Evolutionary conservation across 2,888 invertebrate genomes (phyloP), one percentile per base, ranked within the genome.

Genomic region (Phortica magna): DNA sequence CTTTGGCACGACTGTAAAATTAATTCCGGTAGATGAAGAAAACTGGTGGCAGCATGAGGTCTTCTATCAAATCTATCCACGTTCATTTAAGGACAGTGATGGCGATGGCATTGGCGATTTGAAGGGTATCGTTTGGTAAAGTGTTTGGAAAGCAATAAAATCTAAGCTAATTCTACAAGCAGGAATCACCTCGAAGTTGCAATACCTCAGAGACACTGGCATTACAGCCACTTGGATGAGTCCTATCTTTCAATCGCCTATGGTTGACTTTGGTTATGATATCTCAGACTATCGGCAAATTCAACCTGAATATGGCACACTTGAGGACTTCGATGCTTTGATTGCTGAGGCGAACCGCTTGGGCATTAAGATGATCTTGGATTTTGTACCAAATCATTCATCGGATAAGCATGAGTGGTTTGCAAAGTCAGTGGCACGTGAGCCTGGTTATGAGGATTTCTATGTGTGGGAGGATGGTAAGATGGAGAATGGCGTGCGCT

Each of bases 351-450:
- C 94, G 6, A 92, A 92, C 17, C 75, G 80, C 76, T 75, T 84
- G 42, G 82, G 80, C 31, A 77, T 79, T 41, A 70, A 77, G 89
- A 89, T 94, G 10, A 89, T 95, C 31, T 84, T 95, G 82, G 95
- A 95, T 19, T 83, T 94, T 57, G 94, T 95, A 0, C 95, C 95
- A 4, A 95, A 95, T 87, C 95, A 95, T 83, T 93, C 94, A 0
- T 95, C 95, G 76, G 94, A 95, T 81, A 92, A 95, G 80, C 95
- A 96, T 82, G 94, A 94, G 41, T 97, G 97, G 97, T 97, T 97
- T 88, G 78, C 92, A 19, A 94, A 94, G 81, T 95, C 96, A 1
- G 88, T 93, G 0, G 91, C 93, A 9, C 91, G 90, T 61, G 93
- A 93, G 43, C 93, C 94, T 59, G 94, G 94, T 10, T 96, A 95